Evolutionary conservation across 2,888 invertebrate species (phyloP).

Genomic region (Caenorhabditis virilis): DNA sequence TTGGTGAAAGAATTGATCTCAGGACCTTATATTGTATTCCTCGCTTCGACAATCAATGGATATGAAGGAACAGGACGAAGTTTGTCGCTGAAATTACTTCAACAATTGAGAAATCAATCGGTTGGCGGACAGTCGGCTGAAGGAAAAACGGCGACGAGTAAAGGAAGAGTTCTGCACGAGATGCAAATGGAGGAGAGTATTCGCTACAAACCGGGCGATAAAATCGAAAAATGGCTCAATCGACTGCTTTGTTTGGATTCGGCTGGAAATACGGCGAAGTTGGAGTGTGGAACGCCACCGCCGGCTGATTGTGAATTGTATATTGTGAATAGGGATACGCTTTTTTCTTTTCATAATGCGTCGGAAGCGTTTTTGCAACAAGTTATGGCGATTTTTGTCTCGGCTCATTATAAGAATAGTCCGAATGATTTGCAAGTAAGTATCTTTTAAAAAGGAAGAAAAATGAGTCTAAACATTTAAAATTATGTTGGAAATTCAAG

Average conservation of each 20-base stretch:
- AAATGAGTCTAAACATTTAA: too few relatives aligned
- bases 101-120: slow-evolving; percentile 77
- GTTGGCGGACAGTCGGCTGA: slow-evolving; percentile 40
- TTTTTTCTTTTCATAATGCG: slow-evolving; percentile 94
- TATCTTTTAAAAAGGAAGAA: too few relatives aligned
- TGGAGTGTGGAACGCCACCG: slow-evolving; percentile 80
- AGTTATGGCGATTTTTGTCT: slow-evolving; percentile 88
- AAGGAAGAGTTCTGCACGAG: slow-evolving; percentile 70
- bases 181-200: slow-evolving; percentile 88
- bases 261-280: slow-evolving; percentile 37
- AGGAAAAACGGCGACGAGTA: slow-evolving; percentile 34
- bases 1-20: slow-evolving; percentile 77
- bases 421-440: slow-evolving; percentile 95
- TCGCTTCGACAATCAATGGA: slow-evolving; percentile 95
- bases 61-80: slow-evolving; percentile 86
- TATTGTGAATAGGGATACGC: slow-evolving; percentile 79
- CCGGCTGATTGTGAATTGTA: slow-evolving; percentile 85
- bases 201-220: slow-evolving; percentile 78
- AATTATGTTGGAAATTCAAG: too few relatives aligned
- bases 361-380: slow-evolving; percentile 83
- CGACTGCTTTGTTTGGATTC: slow-evolving; percentile 88
- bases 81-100: slow-evolving; percentile 88
- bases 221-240: slow-evolving; percentile 87
- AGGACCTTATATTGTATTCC: slow-evolving; percentile 73
- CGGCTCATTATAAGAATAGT: slow-evolving; percentile 98